phyloP scores from a whole-genome alignment of 2,113 vertebrate genomes.

The Macquaria ambigua region DNA sequence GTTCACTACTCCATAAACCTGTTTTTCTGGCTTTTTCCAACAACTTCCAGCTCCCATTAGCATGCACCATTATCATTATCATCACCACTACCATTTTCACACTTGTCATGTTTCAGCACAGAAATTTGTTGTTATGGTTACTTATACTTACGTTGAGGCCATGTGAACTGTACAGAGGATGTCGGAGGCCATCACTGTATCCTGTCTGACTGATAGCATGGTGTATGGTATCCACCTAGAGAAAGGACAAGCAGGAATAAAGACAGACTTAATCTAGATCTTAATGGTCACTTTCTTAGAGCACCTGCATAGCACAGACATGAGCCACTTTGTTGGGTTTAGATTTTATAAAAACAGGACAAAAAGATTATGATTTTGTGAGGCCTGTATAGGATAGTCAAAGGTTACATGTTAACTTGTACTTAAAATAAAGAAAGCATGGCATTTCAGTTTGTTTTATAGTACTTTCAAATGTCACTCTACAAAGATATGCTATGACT shows the following conservation, averaged over 20 bases:
- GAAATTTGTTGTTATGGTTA: not conserved
- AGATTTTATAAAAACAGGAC: no score
- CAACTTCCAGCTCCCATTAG: not conserved
- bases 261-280: not conserved
- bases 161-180: not conserved
- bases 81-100: not conserved
- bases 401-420: no score
- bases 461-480: no score
- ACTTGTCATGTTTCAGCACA: not conserved
- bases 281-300: no score
- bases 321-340: no score
- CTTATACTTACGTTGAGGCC: conserved; percentile 5
- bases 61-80: not conserved
- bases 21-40: not conserved
- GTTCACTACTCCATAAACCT: not conserved
- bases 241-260: not conserved
- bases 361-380: no score
- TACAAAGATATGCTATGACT: no score
- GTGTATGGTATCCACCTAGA: conserved; percentile 7
- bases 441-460: no score
- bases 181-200: conserved; percentile 1
- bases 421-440: no score
- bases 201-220: conserved; percentile 24
- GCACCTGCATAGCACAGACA: no score
- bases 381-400: no score